A percentile compares a stretch with the other conserved stretches of the same genome.
phyloP scores from a whole-genome alignment of 2,113 vertebrate species.

The Channa argus region DNA sequence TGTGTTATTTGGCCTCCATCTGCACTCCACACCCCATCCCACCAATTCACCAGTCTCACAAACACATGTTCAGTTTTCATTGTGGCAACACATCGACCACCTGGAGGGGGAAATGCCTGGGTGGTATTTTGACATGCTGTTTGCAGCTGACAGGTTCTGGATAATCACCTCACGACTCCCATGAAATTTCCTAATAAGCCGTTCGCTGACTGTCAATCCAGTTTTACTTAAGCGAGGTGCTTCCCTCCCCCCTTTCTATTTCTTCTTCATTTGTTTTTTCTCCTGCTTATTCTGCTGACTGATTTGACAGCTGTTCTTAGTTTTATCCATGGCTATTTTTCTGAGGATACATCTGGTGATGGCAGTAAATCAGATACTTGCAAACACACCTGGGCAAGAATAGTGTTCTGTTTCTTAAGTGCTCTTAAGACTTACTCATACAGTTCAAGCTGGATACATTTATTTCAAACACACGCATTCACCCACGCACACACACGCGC shows the following conservation, averaged over 20 bases:
- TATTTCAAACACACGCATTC: not conserved
- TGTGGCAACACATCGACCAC: constrained; percentile 47
- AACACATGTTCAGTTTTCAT: constrained; percentile 56
- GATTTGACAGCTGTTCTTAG: constrained; percentile 71
- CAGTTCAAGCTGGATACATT: not conserved
- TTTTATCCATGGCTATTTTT: constrained; percentile 64
- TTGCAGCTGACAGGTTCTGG: constrained; percentile 69
- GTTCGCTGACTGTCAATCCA: constrained; percentile 56
- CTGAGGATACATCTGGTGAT: constrained; percentile 64
- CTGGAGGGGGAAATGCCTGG: constrained; percentile 40
- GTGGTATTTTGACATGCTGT: constrained; percentile 63
- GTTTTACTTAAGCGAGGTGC: constrained; percentile 54
- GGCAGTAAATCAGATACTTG: constrained; percentile 21
- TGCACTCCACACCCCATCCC: constrained; percentile 5
- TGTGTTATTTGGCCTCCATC: constrained; percentile 32
- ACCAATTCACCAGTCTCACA: constrained; percentile 40
- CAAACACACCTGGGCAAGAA: constrained; percentile 23
- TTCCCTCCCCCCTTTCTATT: not conserved
- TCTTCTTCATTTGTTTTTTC: not conserved
- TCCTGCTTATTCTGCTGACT: constrained; percentile 24
- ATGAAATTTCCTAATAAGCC: constrained; percentile 69
- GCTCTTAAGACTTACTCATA: not conserved
- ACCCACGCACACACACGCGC: not conserved
- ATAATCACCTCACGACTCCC: constrained; percentile 69
- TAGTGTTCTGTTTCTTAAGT: not conserved